Percentiles rank a stretch among this genome's conserved stretches.
These are phyloP conservation scores for Palaemon carinicauda DNA, from an alignment of 1,140 invertebrate species.

Conservation along the genomic window DNA sequence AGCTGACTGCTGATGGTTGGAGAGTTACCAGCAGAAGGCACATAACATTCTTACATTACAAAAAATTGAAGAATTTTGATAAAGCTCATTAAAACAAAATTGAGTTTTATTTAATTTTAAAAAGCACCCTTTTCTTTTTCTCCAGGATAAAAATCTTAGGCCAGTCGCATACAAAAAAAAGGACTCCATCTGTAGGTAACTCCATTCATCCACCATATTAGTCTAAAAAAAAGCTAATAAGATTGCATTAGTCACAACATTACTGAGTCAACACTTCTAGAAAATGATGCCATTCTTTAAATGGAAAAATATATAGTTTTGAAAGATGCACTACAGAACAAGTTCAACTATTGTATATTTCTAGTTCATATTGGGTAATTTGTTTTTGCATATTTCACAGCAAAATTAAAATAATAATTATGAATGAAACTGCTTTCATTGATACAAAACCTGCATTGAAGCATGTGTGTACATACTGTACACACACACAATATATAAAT, in stretches of 20 bases:
- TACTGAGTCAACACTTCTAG: neutral
- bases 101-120: neutral
- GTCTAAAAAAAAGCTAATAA: neutral
- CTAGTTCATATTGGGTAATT: too few species aligned
- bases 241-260: neutral
- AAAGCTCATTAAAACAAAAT: neutral
- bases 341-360: too few species aligned
- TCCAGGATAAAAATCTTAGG: neutral
- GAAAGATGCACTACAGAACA: too few species aligned
- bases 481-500: too few species aligned
- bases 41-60: neutral
- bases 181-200: slow-evolving; percentile 18
- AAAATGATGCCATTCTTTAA: neutral
- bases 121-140: slow-evolving; percentile 29
- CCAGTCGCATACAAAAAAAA: neutral
- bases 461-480: too few species aligned
- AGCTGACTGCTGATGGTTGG: neutral
- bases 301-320: too few species aligned
- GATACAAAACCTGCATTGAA: too few species aligned
- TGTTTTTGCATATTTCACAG: too few species aligned
- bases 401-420: too few species aligned
- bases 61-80: neutral
- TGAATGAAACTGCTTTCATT: too few species aligned
- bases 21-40: slow-evolving; percentile 26
- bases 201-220: neutral